Conservation (phyloP, 2,888 invertebrate genomes). For the Sinentomon sp. region DNA sequence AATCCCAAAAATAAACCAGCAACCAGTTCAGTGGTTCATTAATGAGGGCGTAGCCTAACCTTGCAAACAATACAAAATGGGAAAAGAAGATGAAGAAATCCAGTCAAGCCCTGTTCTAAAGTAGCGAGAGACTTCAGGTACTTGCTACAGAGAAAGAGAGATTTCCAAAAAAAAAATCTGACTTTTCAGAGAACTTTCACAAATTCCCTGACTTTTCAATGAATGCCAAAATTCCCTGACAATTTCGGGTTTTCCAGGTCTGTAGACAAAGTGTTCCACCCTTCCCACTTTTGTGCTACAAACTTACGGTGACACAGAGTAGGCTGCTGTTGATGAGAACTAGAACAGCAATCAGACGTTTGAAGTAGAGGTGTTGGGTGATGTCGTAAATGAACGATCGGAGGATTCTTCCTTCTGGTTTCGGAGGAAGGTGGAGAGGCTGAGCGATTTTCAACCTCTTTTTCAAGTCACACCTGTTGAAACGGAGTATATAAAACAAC, state of each 20-base stretch:
- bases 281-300: constrained; percentile 12
- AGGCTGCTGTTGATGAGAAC: constrained; percentile 79
- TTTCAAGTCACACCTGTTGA: constrained; percentile 66
- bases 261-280: too few relatives aligned
- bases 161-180: neutral
- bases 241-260: too few relatives aligned
- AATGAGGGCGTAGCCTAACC: too few relatives aligned
- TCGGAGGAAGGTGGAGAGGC: constrained; percentile 84
- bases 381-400: constrained; percentile 90
- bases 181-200: too few relatives aligned
- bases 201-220: too few relatives aligned
- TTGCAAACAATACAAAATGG: too few relatives aligned
- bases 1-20: too few relatives aligned
- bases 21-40: too few relatives aligned
- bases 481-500: neutral
- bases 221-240: too few relatives aligned
- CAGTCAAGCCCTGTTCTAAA: too few relatives aligned
- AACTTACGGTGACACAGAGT: constrained; percentile 60
- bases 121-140: too few relatives aligned
- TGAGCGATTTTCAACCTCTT: constrained; percentile 96
- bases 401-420: constrained; percentile 74
- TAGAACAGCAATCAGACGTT: constrained; percentile 72
- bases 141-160: constrained; percentile 1
- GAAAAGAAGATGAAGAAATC: too few relatives aligned
- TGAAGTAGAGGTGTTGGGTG: constrained; percentile 85